These are phyloP conservation scores for Xenus cinereus DNA, from an alignment of 2,113 vertebrate species.

Conservation along the genomic window DNA sequence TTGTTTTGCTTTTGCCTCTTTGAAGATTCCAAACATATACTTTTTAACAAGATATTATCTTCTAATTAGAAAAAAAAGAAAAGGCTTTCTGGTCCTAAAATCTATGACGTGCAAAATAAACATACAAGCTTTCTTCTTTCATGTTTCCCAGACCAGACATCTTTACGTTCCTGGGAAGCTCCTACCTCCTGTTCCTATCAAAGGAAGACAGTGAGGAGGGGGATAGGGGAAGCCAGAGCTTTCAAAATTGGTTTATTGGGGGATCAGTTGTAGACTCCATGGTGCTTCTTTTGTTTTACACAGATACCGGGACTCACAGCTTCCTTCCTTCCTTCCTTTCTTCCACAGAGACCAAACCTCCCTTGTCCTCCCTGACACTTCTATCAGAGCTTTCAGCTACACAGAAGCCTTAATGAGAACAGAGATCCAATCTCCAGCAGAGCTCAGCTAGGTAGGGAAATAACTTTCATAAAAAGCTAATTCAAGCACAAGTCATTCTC, in stretches of 20 bases:
- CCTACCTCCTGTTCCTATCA: constrained; percentile 42
- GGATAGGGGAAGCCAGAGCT: not conserved
- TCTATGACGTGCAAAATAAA: constrained; percentile 6
- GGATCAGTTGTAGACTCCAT: constrained; percentile 12
- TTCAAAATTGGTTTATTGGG: constrained; percentile 61
- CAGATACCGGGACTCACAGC: not conserved
- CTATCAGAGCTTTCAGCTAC: not conserved
- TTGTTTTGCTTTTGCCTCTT: not conserved
- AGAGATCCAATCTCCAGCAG: not conserved
- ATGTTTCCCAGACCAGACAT: constrained; percentile 56
- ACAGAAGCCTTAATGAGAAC: not conserved
- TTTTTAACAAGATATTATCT: constrained; percentile 45
- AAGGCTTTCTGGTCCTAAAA: constrained; percentile 37
- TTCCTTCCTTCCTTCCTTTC: not conserved
- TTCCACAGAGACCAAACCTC: not conserved
- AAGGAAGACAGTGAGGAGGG: constrained; percentile 24
- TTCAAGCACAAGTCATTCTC: not conserved
- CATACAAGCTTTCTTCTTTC: constrained; percentile 40
- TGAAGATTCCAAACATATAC: constrained; percentile 20
- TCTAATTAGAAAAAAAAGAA: constrained; percentile 31
- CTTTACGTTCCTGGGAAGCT: constrained; percentile 27
- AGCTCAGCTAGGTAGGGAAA: not conserved
- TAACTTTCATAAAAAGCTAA: not conserved
- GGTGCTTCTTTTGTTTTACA: constrained; percentile 45
- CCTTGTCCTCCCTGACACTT: not conserved